A percentile compares a stretch with the other conserved stretches of the same genome.
These are phyloP conservation scores for Oncorhynchus gorbuscha DNA, from an alignment of 2,113 vertebrate species.

Conservation along the genomic window DNA sequence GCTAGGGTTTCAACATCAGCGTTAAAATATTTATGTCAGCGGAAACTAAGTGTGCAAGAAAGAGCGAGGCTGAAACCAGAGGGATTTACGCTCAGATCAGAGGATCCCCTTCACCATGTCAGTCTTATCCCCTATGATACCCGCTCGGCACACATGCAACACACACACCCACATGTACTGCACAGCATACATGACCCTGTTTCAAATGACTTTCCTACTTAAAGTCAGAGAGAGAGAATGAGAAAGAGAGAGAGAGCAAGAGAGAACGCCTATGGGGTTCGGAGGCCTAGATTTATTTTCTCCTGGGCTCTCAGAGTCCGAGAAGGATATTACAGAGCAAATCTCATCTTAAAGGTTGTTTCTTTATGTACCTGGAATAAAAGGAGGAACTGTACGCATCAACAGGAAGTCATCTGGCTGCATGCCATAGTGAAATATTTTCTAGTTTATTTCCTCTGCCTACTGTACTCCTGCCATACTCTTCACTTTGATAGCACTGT, in stretches of 20 bases:
- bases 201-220: slow-evolving; percentile 57
- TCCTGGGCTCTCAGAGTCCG: slow-evolving; percentile 38
- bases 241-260: no score
- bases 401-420: no score
- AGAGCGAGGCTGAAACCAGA: slow-evolving; percentile 40
- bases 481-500: no score
- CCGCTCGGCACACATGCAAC: neutral
- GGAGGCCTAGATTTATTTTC: slow-evolving; percentile 49
- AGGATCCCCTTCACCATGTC: slow-evolving; percentile 36
- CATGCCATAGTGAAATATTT: no score
- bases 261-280: slow-evolving; percentile 38
- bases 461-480: no score
- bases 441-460: no score
- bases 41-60: slow-evolving; percentile 24
- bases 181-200: neutral
- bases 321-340: slow-evolving; percentile 26
- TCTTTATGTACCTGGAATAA: neutral
- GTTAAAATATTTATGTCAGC: slow-evolving; percentile 66
- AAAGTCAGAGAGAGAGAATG: slow-evolving; percentile 27
- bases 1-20: slow-evolving; percentile 46
- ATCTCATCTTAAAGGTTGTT: slow-evolving; percentile 18
- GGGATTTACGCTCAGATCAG: slow-evolving; percentile 43
- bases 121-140: slow-evolving; percentile 31
- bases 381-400: neutral
- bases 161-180: no score